Evolutionary conservation across 1,140 invertebrate genomes (phyloP), one percentile per base, ranked within the genome.

Genomic region (Luehdorfia chinensis): DNA sequence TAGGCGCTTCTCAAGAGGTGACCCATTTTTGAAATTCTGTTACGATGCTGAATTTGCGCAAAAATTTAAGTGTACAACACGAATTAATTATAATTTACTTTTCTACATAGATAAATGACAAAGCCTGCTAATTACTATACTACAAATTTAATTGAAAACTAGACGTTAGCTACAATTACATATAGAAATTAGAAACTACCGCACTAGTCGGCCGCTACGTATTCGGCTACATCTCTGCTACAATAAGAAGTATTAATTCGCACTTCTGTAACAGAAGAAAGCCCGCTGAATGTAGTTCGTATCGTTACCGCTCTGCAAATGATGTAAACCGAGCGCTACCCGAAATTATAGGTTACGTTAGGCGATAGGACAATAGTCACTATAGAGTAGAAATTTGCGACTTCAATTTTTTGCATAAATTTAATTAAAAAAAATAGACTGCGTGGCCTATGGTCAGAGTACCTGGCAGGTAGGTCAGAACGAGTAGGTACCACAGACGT

Each of bases 181-280:
- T 43, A 58, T 50, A 55, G 44, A 21, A 51, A 48, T 50, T 57
- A 60, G 13, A 58, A 41, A 55, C 59, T 80, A 83, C 80, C 80
- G 78, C 78, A 34, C 76, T 49, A 74, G 76, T 83, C 81, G 76
- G 78, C 59, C 43, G 28, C 64, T 43, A 54, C 59, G 41, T 75
- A 76, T 65, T 54, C 41, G 81, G 72, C 81, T 85, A 85, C 81
- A 85, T 85, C 67, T 85, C 81, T 63, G 58, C 71, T 61, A 54
- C 55, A 59, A 50, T 59, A 49, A 37, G 34, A 45, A 59, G 49
- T 33, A 48, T 52, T 28, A 55, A 62, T 49, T 53, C 43, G 53
- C 64, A 59, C 59, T 66, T 60, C 36, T 46, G 48, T 62, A 50
- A 28, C 64, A 46, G 49, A 62, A 68, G 63, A 73, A 75, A 72